These are phyloP conservation scores for Cheilosia soror DNA, from an alignment of 2,888 invertebrate species.

Conservation along the genomic window DNA sequence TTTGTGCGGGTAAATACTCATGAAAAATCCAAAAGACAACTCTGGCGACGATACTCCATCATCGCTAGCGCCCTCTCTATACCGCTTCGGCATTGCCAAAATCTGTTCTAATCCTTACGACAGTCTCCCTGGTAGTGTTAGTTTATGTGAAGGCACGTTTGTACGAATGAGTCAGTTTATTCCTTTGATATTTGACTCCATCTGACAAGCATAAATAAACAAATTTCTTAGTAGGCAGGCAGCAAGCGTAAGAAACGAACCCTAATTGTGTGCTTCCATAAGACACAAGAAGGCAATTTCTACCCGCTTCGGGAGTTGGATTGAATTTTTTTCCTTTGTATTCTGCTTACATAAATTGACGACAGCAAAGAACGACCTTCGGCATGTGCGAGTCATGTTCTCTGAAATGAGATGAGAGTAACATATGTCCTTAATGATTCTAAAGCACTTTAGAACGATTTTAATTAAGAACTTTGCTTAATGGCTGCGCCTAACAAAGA, in stretches of 20 bases:
- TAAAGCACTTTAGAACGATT: slow-evolving; percentile 57
- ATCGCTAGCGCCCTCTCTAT: slow-evolving; percentile 27
- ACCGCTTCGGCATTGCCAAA: slow-evolving; percentile 17
- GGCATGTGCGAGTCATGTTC: slow-evolving; percentile 62
- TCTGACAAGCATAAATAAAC: slow-evolving; percentile 67
- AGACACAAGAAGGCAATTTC: slow-evolving; percentile 29
- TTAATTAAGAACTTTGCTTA: slow-evolving; percentile 62
- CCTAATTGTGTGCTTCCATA: slow-evolving; percentile 21
- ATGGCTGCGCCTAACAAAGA: slow-evolving; percentile 34
- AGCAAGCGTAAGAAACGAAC: background rate
- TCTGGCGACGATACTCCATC: slow-evolving; percentile 55
- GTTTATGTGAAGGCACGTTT: slow-evolving; percentile 68
- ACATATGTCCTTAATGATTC: slow-evolving; percentile 60
- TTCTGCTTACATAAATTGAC: slow-evolving; percentile 51
- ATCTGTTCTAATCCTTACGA: slow-evolving; percentile 46
- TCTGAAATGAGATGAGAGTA: slow-evolving; percentile 43
- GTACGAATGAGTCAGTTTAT: slow-evolving; percentile 66
- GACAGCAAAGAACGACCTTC: slow-evolving; percentile 39
- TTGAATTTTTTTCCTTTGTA: slow-evolving; percentile 26
- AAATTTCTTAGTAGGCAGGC: slow-evolving; percentile 4
- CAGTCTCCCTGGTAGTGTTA: slow-evolving; percentile 62
- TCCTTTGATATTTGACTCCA: slow-evolving; percentile 70
- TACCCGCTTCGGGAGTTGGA: slow-evolving; percentile 40
- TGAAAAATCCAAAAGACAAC: slow-evolving; percentile 57
- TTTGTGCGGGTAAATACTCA: slow-evolving; percentile 64